Evolutionary conservation across 2,113 vertebrate species (phyloP).

Genomic region (Chroicocephalus ridibundus): DNA sequence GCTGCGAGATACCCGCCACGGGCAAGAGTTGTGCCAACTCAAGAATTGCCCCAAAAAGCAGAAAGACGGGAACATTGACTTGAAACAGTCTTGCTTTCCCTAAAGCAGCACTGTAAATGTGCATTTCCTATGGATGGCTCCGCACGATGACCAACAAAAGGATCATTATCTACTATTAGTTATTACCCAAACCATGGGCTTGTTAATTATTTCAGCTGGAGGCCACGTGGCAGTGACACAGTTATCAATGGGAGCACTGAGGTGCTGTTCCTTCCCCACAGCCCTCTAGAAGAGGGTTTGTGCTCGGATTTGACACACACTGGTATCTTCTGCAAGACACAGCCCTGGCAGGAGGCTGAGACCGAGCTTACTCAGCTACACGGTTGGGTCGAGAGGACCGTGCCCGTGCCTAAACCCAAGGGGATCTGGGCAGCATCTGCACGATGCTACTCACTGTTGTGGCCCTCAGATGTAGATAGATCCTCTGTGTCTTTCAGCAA

Average conservation of each 20-base stretch:
- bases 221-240: not conserved
- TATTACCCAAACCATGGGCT: not conserved
- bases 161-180: not conserved
- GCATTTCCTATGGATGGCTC: not conserved
- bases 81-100: not conserved
- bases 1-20: not conserved
- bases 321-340: not conserved
- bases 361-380: not conserved
- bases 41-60: not conserved
- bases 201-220: not conserved
- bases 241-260: not conserved
- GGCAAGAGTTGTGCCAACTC: not conserved
- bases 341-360: not conserved
- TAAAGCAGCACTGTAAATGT: not conserved
- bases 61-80: not conserved
- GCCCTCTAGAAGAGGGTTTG: not conserved
- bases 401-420: not conserved
- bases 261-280: not conserved
- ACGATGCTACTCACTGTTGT: fast-evolving
- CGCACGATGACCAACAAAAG: not conserved
- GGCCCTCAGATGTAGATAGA: not conserved
- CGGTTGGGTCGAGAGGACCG: fast-evolving
- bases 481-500: not conserved
- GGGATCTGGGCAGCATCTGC: not conserved
- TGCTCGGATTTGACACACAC: not conserved